Evolutionary conservation across 2,113 vertebrate species (phyloP), one percentile per base, ranked within the genome.

Genomic region (Callopanchax toddi): DNA sequence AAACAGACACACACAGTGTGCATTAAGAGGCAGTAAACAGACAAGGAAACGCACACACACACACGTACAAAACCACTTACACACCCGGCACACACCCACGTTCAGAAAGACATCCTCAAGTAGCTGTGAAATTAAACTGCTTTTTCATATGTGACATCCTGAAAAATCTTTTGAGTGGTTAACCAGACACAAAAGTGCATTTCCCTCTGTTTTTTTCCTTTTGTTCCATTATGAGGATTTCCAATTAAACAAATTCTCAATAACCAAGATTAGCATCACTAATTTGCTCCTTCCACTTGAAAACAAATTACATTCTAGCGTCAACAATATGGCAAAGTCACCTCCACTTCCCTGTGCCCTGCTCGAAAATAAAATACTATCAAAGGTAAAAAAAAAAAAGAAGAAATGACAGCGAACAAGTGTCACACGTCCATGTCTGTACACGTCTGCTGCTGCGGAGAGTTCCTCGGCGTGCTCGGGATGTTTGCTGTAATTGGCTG

Each of bases 51-150:
- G 60, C 34, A 50, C 34, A 21, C 36, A 50, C 3, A 32, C 29
- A 23, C 21, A 13, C 36, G 12, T 12, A 34, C 11, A 60, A 50
- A 79, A 48, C 26, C 60, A 57, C 79, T 76, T 53, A 61, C 58
- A 50, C 57, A 62, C 40, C 32, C 44, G 58, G 52, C 69, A 75
- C 64, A 70, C 60, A 55, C 32, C 56, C 60, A 48, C 43, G 23
- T 55, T 64, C 75, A 67, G 16, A 81, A 73, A 88, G 74, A 77
- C 36, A 6, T 79, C 77, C 65, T 85, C 82, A 88, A 86, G 81
- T 73, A 88, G 74, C 86, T 88, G 83, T 89, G 86, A 88, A 87
- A 89, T 89, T 84, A 83, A 89, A 87, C 68, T 77, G 85, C 68
- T 60, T 67, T 76, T 78, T 71, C 54, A 81, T 73, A 82, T 82